A percentile compares a stretch with the other conserved stretches of the same genome.
phyloP scores from a whole-genome alignment of 2,113 vertebrate species.

The Falcunculus frontatus region DNA sequence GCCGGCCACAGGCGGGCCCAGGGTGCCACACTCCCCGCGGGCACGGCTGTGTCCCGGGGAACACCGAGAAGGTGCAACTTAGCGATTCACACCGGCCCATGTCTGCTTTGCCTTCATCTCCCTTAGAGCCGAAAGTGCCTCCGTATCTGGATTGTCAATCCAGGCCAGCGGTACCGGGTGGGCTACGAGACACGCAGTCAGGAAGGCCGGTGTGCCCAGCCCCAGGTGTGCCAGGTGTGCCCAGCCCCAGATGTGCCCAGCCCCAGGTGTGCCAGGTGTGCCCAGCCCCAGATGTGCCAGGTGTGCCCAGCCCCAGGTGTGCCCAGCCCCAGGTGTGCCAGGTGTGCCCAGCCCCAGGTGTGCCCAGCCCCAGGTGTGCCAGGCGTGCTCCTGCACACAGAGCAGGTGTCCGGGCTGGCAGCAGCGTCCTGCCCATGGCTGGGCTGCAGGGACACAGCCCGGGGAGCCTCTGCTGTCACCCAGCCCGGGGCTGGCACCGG shows the following conservation, averaged over 20 bases:
- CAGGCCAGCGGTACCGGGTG: fast-evolving
- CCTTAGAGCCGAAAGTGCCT: not conserved
- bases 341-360: no score
- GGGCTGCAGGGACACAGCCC: not conserved
- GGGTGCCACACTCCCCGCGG: not conserved
- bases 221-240: not conserved
- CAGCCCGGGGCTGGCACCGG: not conserved
- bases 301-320: no score
- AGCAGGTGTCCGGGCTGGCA: not conserved
- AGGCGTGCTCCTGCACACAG: fast-evolving
- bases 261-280: no score
- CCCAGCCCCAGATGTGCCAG: no score
- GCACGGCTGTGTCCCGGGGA: not conserved
- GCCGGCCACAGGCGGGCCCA: not conserved
- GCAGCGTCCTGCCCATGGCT: not conserved
- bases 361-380: no score
- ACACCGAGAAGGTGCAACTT: fast-evolving
- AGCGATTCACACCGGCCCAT: fast-evolving
- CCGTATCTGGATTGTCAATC: fast-evolving
- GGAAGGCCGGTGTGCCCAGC: not conserved
- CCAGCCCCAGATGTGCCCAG: no score
- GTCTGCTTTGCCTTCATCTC: not conserved
- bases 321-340: no score
- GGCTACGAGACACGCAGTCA: not conserved
- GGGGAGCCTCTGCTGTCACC: not conserved